phyloP scores from a whole-genome alignment of 1,140 invertebrate genomes.

The Pygmarrhopalites habei region DNA sequence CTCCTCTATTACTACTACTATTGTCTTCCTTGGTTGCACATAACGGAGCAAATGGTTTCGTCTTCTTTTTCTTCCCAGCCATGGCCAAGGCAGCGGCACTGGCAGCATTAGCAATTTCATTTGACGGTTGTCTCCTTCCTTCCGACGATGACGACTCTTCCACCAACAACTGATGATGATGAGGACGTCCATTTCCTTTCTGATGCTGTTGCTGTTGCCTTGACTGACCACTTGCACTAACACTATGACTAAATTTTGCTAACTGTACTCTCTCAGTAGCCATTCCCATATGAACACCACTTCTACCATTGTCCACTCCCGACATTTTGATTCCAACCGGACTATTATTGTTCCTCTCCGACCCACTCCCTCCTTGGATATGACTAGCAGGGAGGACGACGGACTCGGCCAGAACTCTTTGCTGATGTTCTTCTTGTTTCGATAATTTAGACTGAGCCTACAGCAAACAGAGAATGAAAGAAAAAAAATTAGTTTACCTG shows the following conservation, averaged over 20 bases:
- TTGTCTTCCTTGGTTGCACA: constrained; percentile 21
- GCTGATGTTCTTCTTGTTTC: too few species aligned
- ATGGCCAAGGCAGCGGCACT: neutral
- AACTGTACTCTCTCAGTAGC: neutral
- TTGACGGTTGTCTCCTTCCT: constrained; percentile 1
- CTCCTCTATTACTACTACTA: constrained; percentile 7
- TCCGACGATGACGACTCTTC: neutral
- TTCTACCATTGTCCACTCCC: neutral
- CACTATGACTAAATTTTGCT: neutral
- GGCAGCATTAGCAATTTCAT: neutral
- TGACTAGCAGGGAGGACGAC: neutral
- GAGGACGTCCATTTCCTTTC: too few species aligned
- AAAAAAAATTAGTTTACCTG: too few species aligned
- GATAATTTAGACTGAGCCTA: too few species aligned
- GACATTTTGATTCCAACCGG: neutral
- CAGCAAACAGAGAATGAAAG: too few species aligned
- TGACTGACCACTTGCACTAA: constrained; percentile 11
- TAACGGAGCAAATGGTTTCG: constrained; percentile 22
- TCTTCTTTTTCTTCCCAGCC: constrained; percentile 5
- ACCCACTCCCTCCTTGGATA: neutral
- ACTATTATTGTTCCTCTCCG: neutral
- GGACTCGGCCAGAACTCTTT: neutral
- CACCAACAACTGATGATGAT: too few species aligned
- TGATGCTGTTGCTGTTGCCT: constrained; percentile 6
- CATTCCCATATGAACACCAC: neutral